These are phyloP conservation scores for Alectura lathami DNA, from an alignment of 2,113 vertebrate genomes.

Conservation along the genomic window DNA sequence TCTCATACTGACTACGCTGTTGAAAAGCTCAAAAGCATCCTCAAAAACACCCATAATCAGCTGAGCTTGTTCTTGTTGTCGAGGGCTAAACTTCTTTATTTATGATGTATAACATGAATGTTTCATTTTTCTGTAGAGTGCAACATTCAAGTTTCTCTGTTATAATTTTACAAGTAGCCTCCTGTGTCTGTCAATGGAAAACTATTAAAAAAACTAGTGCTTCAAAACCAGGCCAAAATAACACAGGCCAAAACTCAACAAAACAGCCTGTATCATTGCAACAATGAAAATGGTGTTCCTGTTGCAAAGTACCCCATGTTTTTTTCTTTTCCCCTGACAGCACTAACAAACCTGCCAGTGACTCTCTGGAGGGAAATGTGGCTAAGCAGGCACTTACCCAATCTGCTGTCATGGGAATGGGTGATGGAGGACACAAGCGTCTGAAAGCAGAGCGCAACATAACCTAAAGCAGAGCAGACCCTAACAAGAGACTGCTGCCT, in stretches of 20 bases:
- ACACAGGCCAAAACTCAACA: neutral
- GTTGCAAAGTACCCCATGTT: neutral
- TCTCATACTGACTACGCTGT: neutral
- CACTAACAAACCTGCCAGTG: neutral
- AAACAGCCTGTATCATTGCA: neutral
- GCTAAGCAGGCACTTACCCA: neutral
- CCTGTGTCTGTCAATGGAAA: neutral
- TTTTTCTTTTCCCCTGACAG: neutral
- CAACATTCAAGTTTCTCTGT: neutral
- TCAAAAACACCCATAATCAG: neutral
- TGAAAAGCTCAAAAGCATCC: conserved; percentile 18
- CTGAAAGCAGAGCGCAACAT: neutral
- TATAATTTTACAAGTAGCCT: neutral
- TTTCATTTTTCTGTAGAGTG: neutral
- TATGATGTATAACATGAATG: neutral
- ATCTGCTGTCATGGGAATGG: neutral
- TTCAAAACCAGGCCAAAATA: conserved; percentile 13
- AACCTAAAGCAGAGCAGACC: neutral
- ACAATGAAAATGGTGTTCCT: neutral
- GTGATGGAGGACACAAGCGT: neutral
- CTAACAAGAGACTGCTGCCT: neutral
- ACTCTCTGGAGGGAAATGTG: neutral
- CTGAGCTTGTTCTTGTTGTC: neutral
- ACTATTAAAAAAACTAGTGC: neutral
- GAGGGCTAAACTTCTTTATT: neutral